Conservation (phyloP, 2,113 vertebrate genomes). For the Pollimyrus isidori region DNA sequence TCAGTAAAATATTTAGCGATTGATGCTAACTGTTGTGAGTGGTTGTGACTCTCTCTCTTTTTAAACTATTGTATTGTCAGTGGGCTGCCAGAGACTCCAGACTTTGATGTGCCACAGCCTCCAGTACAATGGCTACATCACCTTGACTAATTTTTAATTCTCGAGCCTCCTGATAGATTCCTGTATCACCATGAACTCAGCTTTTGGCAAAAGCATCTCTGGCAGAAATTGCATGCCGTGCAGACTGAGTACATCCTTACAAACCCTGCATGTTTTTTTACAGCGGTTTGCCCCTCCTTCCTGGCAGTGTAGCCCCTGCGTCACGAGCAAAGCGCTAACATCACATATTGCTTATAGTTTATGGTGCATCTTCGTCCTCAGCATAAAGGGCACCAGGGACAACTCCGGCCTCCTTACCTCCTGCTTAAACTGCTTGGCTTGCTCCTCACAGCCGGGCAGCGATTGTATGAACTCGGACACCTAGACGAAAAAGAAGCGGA, state of each 20-base stretch:
- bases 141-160: neutral
- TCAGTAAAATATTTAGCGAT: neutral
- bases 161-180: neutral
- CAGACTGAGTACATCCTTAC: neutral
- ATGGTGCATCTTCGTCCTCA: neutral
- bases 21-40: neutral
- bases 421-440: constrained; percentile 66
- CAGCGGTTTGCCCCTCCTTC: neutral
- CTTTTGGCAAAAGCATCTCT: neutral
- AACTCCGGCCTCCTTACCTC: constrained; percentile 45
- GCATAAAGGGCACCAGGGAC: neutral
- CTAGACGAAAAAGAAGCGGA: constrained; percentile 26
- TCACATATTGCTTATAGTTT: neutral
- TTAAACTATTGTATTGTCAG: neutral
- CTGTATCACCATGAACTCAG: neutral
- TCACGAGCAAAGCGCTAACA: neutral
- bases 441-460: constrained; percentile 67
- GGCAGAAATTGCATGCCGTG: neutral
- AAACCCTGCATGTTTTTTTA: neutral
- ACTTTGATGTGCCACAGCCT: neutral
- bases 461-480: constrained; percentile 67
- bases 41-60: neutral
- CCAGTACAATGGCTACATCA: neutral
- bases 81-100: neutral
- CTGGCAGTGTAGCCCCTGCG: neutral